phyloP scores from a whole-genome alignment of 2,113 vertebrate species.

The Alces alces region DNA sequence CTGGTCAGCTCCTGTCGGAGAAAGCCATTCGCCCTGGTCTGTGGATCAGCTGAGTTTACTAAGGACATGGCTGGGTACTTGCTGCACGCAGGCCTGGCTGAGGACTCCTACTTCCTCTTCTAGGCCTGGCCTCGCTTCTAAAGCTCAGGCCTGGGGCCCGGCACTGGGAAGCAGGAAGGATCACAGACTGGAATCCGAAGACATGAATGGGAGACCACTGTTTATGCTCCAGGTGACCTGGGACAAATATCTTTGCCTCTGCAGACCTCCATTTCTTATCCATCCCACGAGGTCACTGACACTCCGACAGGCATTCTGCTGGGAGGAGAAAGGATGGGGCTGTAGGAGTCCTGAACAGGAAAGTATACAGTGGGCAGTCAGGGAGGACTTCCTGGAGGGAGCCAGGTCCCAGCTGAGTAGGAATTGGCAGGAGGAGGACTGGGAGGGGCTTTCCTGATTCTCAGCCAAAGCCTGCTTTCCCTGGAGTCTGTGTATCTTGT shows the following conservation, averaged over 20 bases:
- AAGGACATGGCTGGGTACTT: slow-evolving; percentile 78
- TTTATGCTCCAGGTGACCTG: not conserved
- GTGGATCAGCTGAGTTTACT: slow-evolving; percentile 80
- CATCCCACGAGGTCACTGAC: not conserved
- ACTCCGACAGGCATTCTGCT: not conserved
- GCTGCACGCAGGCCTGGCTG: slow-evolving; percentile 67
- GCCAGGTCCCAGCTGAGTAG: not conserved
- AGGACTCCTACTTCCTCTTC: slow-evolving; percentile 81
- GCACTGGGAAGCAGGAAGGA: not conserved
- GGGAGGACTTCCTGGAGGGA: not conserved
- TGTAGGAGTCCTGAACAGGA: not conserved
- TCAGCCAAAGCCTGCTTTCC: not conserved
- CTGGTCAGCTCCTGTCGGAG: slow-evolving; percentile 76
- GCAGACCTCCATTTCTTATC: not conserved
- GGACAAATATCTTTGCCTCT: not conserved
- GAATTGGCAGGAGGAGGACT: not conserved
- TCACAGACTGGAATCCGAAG: not conserved
- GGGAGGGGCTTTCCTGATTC: not conserved
- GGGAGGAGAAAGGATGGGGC: not conserved
- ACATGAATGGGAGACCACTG: not conserved
- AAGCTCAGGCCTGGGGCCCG: not conserved
- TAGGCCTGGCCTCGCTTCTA: slow-evolving; percentile 52
- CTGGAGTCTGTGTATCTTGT: not conserved
- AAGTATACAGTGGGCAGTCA: not conserved
- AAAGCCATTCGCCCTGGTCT: slow-evolving; percentile 80